Evolutionary conservation across 2,113 vertebrate species (phyloP).

Genomic region (Carollia perspicillata): DNA sequence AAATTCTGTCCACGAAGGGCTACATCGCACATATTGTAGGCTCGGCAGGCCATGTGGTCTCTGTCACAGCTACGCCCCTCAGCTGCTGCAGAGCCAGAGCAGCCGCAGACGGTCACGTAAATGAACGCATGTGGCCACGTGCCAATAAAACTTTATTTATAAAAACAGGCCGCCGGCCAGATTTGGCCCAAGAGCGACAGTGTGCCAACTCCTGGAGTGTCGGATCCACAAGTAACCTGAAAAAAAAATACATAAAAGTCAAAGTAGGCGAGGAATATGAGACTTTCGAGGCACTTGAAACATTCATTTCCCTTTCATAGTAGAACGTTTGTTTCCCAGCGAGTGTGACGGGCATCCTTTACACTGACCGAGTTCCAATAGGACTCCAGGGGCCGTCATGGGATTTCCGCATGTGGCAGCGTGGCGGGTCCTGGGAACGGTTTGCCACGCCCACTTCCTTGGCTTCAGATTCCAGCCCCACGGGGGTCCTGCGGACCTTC

Average conservation of each 20-base stretch:
- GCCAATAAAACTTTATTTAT: constrained; percentile 64
- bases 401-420: neutral
- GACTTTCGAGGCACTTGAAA: neutral
- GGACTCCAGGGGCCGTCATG: neutral
- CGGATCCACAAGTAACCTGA: neutral
- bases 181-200: neutral
- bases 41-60: neutral
- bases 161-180: neutral
- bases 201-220: neutral
- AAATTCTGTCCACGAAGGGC: neutral
- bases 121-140: neutral
- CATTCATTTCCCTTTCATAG: constrained; percentile 16
- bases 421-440: constrained; percentile 29
- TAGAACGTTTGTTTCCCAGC: neutral
- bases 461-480: constrained; percentile 35
- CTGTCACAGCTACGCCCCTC: neutral
- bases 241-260: neutral
- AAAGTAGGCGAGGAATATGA: neutral
- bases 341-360: neutral
- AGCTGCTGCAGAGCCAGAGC: neutral
- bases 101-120: neutral
- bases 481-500: constrained; percentile 9
- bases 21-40: neutral
- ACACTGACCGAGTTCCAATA: neutral
- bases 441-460: constrained; percentile 48